phyloP scores from a whole-genome alignment of 2,888 invertebrate genomes.

The Pristionchus fissidentatus region DNA sequence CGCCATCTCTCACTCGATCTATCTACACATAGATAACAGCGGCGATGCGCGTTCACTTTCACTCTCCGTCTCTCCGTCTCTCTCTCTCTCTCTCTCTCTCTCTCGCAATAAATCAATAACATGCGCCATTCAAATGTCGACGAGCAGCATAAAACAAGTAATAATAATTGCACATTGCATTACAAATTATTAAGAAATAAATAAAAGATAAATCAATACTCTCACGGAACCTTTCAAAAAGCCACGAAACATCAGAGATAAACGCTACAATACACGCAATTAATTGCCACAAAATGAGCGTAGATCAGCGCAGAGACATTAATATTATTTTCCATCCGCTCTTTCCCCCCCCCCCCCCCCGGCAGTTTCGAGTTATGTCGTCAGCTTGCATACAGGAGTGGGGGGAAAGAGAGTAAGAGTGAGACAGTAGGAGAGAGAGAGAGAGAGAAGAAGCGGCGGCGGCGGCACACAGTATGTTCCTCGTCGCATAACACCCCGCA shows the following conservation, averaged over 20 bases:
- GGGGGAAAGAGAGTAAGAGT: not conserved
- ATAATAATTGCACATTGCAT: too few relatives aligned
- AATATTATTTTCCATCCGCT: too few relatives aligned
- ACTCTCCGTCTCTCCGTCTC: not conserved
- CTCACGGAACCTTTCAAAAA: too few relatives aligned
- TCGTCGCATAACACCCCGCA: not conserved
- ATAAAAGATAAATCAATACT: too few relatives aligned
- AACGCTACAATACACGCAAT: too few relatives aligned
- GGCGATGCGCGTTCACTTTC: not conserved
- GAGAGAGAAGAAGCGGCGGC: slow-evolving; percentile 14
- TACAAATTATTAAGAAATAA: too few relatives aligned
- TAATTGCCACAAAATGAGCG: too few relatives aligned
- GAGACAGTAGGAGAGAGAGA: slow-evolving; percentile 3
- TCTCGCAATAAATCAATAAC: not conserved
- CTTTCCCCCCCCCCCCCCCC: not conserved
- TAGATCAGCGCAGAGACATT: too few relatives aligned
- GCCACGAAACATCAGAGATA: too few relatives aligned
- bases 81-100: not conserved
- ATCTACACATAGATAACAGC: not conserved
- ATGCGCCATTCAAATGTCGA: not conserved
- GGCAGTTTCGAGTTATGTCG: not conserved
- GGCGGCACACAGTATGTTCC: not conserved
- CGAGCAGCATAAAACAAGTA: not conserved
- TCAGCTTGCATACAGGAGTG: not conserved
- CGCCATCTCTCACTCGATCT: not conserved